Conservation (phyloP, 2,888 invertebrate genomes). For the Agonopterix heracliana region DNA sequence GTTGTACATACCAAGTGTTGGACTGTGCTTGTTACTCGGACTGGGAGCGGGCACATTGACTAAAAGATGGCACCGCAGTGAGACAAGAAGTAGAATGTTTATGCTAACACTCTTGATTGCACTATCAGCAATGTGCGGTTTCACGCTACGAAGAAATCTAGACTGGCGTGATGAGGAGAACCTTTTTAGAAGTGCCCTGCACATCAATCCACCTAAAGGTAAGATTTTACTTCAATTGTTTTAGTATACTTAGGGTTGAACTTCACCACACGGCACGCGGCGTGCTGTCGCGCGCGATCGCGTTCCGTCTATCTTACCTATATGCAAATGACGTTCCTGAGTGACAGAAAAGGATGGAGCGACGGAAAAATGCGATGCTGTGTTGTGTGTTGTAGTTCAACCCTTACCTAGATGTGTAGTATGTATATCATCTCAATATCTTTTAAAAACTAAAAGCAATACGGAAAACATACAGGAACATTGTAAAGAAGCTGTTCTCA, state of each 20-base stretch:
- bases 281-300: too few relatives aligned
- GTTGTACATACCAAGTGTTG: slow-evolving; percentile 96
- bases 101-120: slow-evolving; percentile 72
- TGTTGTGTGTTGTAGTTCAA: too few relatives aligned
- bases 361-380: too few relatives aligned
- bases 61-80: slow-evolving; percentile 59
- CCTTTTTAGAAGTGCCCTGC: slow-evolving; percentile 92
- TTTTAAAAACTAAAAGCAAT: too few relatives aligned
- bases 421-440: too few relatives aligned
- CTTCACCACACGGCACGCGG: not conserved
- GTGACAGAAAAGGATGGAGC: too few relatives aligned
- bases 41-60: slow-evolving; percentile 77
- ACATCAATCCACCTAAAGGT: slow-evolving; percentile 99
- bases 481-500: too few relatives aligned
- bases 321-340: not conserved
- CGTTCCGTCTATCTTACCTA: not conserved
- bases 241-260: too few relatives aligned
- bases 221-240: slow-evolving; percentile 29
- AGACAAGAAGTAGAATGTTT: slow-evolving; percentile 55
- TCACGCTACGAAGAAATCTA: slow-evolving; percentile 87
- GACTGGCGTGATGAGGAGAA: slow-evolving; percentile 97
- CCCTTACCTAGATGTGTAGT: too few relatives aligned
- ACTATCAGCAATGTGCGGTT: slow-evolving; percentile 82
- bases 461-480: too few relatives aligned
- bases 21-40: slow-evolving; percentile 92